These are phyloP conservation scores for Tenualosa ilisha DNA, from an alignment of 2,797 vertebrate genomes.

Conservation along the genomic window DNA sequence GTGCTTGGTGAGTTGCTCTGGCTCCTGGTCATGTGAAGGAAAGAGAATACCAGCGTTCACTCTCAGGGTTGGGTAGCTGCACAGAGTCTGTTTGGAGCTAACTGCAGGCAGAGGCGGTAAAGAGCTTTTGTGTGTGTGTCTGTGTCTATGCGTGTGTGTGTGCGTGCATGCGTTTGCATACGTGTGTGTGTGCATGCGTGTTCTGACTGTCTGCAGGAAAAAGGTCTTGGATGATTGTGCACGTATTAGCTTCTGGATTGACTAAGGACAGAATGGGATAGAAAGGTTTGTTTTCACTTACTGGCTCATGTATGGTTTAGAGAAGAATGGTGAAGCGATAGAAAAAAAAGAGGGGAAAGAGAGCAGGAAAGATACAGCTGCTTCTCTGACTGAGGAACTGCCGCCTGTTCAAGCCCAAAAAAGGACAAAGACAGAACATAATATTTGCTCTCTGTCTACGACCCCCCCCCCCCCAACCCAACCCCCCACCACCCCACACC, in stretches of 20 bases:
- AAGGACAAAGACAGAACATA: slow-evolving; percentile 13
- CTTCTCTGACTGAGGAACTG: neutral
- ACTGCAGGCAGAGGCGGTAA: neutral
- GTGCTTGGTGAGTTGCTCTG: neutral
- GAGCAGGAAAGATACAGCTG: neutral
- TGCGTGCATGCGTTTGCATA: neutral
- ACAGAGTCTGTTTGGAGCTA: neutral
- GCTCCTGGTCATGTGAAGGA: neutral
- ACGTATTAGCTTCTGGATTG: too few species aligned
- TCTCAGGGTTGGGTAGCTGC: neutral
- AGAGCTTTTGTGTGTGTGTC: neutral
- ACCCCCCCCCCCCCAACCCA: too few species aligned
- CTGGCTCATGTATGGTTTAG: neutral
- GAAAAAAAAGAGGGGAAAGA: neutral
- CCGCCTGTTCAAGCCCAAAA: neutral
- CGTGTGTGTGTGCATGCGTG: neutral
- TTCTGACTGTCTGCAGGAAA: neutral
- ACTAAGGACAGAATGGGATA: neutral
- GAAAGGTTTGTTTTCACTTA: neutral
- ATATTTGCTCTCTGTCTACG: neutral
- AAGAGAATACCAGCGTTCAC: neutral
- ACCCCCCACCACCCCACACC: neutral
- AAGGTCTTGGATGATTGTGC: neutral
- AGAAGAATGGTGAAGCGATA: neutral
- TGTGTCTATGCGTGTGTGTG: neutral